phyloP scores from a whole-genome alignment of 2,113 vertebrate genomes.

The Nerophis lumbriciformis region DNA sequence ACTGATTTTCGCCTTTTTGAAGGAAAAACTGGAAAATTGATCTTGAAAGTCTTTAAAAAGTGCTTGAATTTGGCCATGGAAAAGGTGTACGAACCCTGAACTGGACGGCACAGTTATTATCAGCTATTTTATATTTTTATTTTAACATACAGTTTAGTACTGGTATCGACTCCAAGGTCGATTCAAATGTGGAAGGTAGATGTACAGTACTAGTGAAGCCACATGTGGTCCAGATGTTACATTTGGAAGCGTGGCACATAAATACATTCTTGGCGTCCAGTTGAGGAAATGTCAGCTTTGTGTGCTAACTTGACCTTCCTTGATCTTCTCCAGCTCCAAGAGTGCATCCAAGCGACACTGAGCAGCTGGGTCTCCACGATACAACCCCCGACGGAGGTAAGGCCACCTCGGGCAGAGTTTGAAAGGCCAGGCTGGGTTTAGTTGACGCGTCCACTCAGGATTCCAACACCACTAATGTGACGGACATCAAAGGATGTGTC shows the following conservation, averaged over 20 bases:
- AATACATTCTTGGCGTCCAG: background rate
- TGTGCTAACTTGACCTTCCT: background rate
- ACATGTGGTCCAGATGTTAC: slow-evolving; percentile 2
- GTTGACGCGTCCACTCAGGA: background rate
- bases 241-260: background rate
- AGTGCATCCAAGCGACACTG: slow-evolving; percentile 90
- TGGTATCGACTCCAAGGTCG: no score
- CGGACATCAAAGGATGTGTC: slow-evolving; percentile 59
- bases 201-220: background rate
- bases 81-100: no score
- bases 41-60: no score
- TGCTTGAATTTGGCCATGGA: no score
- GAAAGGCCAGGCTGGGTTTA: background rate
- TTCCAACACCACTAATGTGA: slow-evolving; percentile 20
- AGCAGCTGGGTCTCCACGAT: slow-evolving; percentile 84
- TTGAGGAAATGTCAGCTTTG: background rate
- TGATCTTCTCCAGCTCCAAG: slow-evolving; percentile 80
- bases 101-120: no score
- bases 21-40: no score
- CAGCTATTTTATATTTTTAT: no score
- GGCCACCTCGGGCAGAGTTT: slow-evolving; percentile 22
- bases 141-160: no score
- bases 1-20: no score
- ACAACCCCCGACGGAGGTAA: slow-evolving; percentile 63
- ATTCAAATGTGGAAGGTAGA: no score